phyloP scores from a whole-genome alignment of 92 coral and sea anemone species.

The Blastomussa wellsi region DNA sequence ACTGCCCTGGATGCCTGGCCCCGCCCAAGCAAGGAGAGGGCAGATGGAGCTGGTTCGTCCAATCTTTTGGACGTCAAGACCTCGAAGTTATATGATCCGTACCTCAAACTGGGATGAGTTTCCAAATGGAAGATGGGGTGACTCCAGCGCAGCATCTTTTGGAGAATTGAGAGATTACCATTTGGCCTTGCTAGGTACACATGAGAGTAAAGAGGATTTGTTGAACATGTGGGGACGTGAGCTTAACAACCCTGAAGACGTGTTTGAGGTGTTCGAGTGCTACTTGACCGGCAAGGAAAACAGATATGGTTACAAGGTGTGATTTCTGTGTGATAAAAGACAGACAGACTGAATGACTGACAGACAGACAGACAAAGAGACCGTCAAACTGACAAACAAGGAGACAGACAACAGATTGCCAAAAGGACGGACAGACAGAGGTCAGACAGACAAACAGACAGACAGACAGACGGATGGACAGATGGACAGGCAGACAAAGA shows the following conservation, averaged over 20 bases:
- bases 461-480: neutral
- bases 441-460: neutral
- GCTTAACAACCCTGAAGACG: conserved; percentile 62
- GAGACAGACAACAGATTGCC: neutral
- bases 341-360: no score
- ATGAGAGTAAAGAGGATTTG: conserved; percentile 51
- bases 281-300: conserved; percentile 78
- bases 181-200: conserved; percentile 66
- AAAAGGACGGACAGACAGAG: neutral
- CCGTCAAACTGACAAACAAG: neutral
- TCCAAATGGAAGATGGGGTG: conserved; percentile 89
- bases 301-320: conserved; percentile 71
- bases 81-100: conserved; percentile 82
- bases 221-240: conserved; percentile 83
- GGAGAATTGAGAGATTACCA: conserved; percentile 86
- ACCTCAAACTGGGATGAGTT: conserved; percentile 87
- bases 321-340: neutral
- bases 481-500: neutral
- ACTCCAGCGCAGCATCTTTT: conserved; percentile 84
- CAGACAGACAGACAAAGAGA: neutral
- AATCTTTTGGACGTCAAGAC: conserved; percentile 89
- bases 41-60: conserved; percentile 76
- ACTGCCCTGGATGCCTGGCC: conserved; percentile 69
- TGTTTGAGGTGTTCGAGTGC: conserved; percentile 73
- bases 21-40: conserved; percentile 64